These are phyloP conservation scores for Cardinalis cardinalis DNA, from an alignment of 2,113 vertebrate genomes.

Conservation along the genomic window DNA sequence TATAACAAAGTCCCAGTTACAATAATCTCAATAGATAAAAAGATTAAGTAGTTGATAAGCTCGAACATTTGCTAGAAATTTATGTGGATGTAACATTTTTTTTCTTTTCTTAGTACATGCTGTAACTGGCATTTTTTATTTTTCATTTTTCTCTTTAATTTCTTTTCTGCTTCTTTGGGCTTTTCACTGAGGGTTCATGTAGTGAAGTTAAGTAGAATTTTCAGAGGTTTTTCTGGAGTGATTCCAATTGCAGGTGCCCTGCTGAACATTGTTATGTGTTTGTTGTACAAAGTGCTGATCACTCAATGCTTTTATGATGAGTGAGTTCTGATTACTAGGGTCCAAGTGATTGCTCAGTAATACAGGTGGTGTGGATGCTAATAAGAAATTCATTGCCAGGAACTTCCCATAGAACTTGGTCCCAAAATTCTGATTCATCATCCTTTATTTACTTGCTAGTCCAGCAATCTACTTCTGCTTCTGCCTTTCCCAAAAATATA, in stretches of 20 bases:
- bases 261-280: neutral
- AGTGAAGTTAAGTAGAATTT: neutral
- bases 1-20: neutral
- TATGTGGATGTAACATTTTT: neutral
- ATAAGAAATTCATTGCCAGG: neutral
- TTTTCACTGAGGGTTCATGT: neutral
- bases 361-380: neutral
- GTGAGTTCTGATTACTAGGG: neutral
- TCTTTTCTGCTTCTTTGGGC: neutral
- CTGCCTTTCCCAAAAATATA: neutral
- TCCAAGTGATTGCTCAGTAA: neutral
- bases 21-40: neutral
- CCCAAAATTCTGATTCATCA: neutral
- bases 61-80: neutral
- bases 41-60: neutral
- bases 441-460: neutral
- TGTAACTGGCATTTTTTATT: neutral
- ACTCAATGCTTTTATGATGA: neutral
- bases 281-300: neutral
- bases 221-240: neutral
- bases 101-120: neutral
- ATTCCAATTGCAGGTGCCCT: neutral
- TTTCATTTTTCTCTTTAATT: neutral
- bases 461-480: neutral
- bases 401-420: fast-evolving